Evolutionary conservation across 2,113 vertebrate genomes (phyloP), one percentile per base, ranked within the genome.

Genomic region (Corythaeola cristata): DNA sequence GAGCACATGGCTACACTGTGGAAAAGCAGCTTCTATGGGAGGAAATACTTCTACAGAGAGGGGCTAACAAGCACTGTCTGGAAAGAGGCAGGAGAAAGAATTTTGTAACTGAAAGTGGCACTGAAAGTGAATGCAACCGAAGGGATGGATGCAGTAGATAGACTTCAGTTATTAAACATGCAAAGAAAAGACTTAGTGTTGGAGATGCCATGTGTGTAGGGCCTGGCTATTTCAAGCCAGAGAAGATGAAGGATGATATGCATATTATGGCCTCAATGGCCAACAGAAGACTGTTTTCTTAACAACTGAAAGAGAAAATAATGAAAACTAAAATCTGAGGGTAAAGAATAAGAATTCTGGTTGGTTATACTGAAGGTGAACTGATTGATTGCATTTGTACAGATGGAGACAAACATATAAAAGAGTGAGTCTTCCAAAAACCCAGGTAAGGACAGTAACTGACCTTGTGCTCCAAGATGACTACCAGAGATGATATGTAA

Each of bases 371-470:
- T 49, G 73, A 49, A 27, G 21, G 9, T 10, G 12, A 64, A 44
- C 17, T 5, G 15, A 37, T 2, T 68, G 35, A 37, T 2, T 68
- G 30, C 5, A 8, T 8, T 2, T 8, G 27, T 41, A 49, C 68
- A 77, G 49, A n/a, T 6, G 35, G 35, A 21, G 11, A 15, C 20
- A 55, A 59, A 33, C 6, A 32, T 0, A 0, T 9, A 17, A 32
- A 14, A 4, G 10, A 30, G 7, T 3, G 19, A 11, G 5, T 53
- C 56, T 79, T 52, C 50, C 82, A 85, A 4, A 14, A 75, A 2
- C 37, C 53, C 60, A 3, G 19, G 35, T 1, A n/a, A 53, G 35
- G 23, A 73, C 30, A 15, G 35, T 33, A 58, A 33, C 39, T 35
- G 50, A 71, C 41, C 35, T 11, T 37, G 30, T 45, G 23, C 77